phyloP scores from a whole-genome alignment of 1,140 invertebrate species.

The Saccostrea cuccullata region DNA sequence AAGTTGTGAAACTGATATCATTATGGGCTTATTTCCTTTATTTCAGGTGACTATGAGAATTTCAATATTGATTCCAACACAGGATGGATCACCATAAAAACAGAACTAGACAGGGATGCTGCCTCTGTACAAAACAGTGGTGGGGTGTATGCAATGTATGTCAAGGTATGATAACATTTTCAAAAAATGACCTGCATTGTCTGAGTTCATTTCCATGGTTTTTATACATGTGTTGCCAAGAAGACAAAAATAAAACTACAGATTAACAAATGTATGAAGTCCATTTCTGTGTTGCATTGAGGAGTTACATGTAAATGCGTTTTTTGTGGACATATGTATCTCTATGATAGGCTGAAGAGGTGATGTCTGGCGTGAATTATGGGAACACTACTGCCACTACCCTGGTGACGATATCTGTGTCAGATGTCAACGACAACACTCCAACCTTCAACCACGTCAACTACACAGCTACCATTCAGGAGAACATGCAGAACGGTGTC shows the following conservation, averaged over 20 bases:
- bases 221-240: too few species aligned
- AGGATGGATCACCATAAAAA: slow-evolving; percentile 70
- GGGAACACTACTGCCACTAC: slow-evolving; percentile 88
- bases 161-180: slow-evolving; percentile 61
- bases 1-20: neutral
- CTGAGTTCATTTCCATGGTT: too few species aligned
- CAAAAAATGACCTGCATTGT: neutral
- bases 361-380: slow-evolving; percentile 63
- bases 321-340: neutral
- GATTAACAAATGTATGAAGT: too few species aligned
- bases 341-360: slow-evolving; percentile 60
- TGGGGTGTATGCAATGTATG: slow-evolving; percentile 72
- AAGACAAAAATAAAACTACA: too few species aligned
- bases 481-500: slow-evolving; percentile 92
- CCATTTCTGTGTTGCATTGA: too few species aligned
- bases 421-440: slow-evolving; percentile 96
- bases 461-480: slow-evolving; percentile 93
- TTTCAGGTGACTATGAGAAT: slow-evolving; percentile 65
- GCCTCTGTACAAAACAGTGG: slow-evolving; percentile 65
- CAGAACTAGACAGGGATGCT: slow-evolving; percentile 67
- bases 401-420: slow-evolving; percentile 94
- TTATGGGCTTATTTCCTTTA: slow-evolving; percentile 25
- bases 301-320: neutral
- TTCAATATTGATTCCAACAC: slow-evolving; percentile 66
- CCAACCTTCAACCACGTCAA: slow-evolving; percentile 88